These are phyloP conservation scores for Zosterops hypoxanthus DNA, from an alignment of 2,113 vertebrate species.

Conservation along the genomic window DNA sequence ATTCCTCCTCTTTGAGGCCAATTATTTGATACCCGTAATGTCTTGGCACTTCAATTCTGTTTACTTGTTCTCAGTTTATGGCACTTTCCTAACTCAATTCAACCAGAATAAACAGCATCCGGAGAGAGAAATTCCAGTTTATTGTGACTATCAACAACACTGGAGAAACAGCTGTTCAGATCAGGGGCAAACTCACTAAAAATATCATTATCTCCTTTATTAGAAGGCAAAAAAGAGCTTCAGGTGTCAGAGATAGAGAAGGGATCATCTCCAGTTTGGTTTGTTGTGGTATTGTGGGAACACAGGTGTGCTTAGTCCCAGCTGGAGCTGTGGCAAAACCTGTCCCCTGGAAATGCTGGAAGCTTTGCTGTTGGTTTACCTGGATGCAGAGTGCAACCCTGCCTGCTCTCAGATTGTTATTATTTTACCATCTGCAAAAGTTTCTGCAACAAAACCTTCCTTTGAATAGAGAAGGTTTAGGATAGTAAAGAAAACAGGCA, in stretches of 20 bases:
- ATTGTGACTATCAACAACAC: background rate
- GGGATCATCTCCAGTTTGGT: background rate
- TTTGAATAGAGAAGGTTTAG: background rate
- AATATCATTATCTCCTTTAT: background rate
- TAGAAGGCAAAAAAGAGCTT: background rate
- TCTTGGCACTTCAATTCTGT: background rate
- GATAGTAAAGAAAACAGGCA: background rate
- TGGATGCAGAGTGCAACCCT: background rate
- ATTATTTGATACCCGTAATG: accelerated
- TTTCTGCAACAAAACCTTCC: background rate
- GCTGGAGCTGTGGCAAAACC: background rate
- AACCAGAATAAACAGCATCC: background rate
- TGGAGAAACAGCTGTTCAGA: background rate
- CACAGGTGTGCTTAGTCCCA: background rate
- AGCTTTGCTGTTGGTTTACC: background rate
- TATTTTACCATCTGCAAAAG: background rate
- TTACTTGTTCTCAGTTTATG: background rate
- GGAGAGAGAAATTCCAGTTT: background rate
- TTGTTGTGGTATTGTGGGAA: background rate
- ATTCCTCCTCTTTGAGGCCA: background rate
- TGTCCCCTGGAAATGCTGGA: background rate
- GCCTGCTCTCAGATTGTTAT: background rate
- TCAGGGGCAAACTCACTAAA: background rate
- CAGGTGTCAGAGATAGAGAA: background rate
- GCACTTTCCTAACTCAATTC: background rate